Conservation (phyloP, 2,797 vertebrate genomes). For the Bufotes viridis region DNA sequence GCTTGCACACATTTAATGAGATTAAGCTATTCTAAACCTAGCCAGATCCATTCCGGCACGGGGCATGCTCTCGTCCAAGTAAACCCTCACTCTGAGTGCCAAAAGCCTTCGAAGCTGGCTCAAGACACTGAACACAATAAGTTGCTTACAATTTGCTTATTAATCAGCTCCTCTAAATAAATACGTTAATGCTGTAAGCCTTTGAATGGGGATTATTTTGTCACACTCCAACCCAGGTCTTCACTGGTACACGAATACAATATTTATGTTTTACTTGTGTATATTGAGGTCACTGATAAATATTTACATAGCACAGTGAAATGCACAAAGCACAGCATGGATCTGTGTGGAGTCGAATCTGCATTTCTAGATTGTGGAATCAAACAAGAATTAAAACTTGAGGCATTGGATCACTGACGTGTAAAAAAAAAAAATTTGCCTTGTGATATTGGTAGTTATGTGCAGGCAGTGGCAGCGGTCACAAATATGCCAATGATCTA, state of each 20-base stretch:
- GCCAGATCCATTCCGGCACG: conserved; percentile 53
- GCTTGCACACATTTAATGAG: conserved; percentile 55
- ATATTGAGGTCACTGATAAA: background rate
- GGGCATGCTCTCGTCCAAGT: conserved; percentile 56
- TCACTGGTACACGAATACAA: background rate
- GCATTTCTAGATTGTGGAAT: background rate
- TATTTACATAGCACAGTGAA: background rate
- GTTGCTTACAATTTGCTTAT: conserved; percentile 62
- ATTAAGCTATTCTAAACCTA: conserved; percentile 57
- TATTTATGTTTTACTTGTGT: conserved; percentile 13
- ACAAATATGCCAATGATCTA: conserved; percentile 10
- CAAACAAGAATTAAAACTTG: conserved; percentile 4
- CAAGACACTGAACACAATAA: conserved; percentile 58
- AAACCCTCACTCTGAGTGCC: conserved; percentile 55
- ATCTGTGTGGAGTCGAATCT: background rate
- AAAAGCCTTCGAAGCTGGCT: conserved; percentile 60
- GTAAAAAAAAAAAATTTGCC: conserved; percentile 14
- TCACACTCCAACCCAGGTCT: conserved; percentile 34
- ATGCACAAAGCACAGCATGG: background rate
- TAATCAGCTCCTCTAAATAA: conserved; percentile 62
- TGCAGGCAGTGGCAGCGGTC: background rate
- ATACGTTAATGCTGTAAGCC: conserved; percentile 59
- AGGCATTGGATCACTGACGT: background rate
- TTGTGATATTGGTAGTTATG: background rate
- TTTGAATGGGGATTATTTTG: conserved; percentile 50